Evolutionary conservation across 2,888 invertebrate genomes (phyloP).

Genomic region (Lepidocyrtoides sp.): DNA sequence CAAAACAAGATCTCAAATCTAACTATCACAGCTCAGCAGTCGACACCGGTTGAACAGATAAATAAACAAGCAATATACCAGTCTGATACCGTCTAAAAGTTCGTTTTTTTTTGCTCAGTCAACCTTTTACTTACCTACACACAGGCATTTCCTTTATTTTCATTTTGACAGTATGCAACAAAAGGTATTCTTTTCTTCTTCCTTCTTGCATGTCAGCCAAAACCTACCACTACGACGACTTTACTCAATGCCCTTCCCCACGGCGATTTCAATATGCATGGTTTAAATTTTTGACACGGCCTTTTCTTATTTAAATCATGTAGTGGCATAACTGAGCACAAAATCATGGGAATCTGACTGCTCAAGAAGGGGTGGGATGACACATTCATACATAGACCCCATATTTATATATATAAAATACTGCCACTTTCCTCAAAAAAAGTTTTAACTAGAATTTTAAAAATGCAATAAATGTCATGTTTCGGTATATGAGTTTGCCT

Average conservation of each 20-base stretch:
- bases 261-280: slow-evolving; percentile 66
- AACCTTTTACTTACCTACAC: not conserved
- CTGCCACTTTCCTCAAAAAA: no score
- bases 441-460: no score
- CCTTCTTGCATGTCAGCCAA: not conserved
- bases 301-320: slow-evolving; percentile 57
- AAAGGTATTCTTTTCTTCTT: not conserved
- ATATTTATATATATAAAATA: no score
- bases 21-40: not conserved
- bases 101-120: not conserved
- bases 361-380: not conserved
- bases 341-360: not conserved
- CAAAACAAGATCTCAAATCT: slow-evolving; percentile 71
- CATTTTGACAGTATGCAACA: not conserved
- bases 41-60: slow-evolving; percentile 24
- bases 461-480: slow-evolving; percentile 9
- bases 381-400: not conserved
- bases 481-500: no score
- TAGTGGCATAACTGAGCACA: not conserved
- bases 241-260: slow-evolving; percentile 48
- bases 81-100: not conserved
- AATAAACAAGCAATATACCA: slow-evolving; percentile 37
- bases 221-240: not conserved
- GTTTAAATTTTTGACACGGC: slow-evolving; percentile 70
- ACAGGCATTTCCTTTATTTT: slow-evolving; percentile 25